These are phyloP conservation scores for Diadegma fenestrale DNA, from an alignment of 2,888 invertebrate genomes.

Conservation along the genomic window DNA sequence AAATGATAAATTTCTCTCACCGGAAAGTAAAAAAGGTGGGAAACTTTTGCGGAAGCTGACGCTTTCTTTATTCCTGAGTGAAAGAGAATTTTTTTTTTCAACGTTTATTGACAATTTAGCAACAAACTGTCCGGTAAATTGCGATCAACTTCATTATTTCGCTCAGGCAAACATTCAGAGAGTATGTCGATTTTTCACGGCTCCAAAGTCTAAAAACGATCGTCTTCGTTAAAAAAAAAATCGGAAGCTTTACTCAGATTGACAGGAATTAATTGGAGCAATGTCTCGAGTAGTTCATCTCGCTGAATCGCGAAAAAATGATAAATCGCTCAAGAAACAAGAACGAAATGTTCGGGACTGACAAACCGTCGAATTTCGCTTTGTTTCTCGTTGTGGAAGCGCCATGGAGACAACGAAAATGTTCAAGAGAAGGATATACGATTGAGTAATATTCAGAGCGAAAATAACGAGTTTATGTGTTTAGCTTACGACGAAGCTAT, in stretches of 20 bases:
- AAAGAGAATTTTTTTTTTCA: background rate
- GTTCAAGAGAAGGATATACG: background rate
- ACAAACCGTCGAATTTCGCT: background rate
- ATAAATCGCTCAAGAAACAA: background rate
- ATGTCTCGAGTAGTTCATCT: background rate
- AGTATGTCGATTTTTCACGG: background rate
- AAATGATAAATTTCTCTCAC: background rate
- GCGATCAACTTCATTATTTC: background rate
- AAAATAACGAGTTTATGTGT: constrained; percentile 18
- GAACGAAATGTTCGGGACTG: background rate
- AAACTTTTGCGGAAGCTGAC: too few species aligned
- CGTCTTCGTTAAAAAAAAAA: too few species aligned
- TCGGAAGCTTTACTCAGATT: background rate
- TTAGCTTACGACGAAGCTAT: background rate
- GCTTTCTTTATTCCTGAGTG: background rate
- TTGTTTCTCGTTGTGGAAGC: background rate
- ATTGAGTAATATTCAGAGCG: background rate
- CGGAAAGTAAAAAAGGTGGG: too few species aligned
- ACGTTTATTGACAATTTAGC: background rate
- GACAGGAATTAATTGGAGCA: background rate
- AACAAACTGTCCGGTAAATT: background rate
- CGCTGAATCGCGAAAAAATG: background rate
- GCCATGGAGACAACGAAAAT: background rate
- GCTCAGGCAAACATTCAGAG: background rate
- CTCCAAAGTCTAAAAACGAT: background rate